Percentiles rank a stretch among this genome's conserved stretches.
Conservation (phyloP, 2,113 vertebrate genomes). For the Hippocampus mohnikei region DNA sequence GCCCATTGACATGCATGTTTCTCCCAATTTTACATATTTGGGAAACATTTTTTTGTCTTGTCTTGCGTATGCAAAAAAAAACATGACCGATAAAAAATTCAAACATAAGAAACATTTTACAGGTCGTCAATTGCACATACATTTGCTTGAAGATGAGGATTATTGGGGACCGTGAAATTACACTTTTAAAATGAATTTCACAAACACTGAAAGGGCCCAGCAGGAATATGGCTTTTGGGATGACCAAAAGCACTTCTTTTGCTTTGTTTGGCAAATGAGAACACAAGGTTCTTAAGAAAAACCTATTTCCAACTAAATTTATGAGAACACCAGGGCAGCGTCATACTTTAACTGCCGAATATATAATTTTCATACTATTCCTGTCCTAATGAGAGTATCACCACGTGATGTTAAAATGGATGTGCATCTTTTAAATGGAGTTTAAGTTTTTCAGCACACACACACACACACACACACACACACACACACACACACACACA, state of each 20-base stretch:
- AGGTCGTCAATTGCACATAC: background rate
- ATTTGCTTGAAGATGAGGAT: background rate
- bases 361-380: background rate
- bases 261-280: background rate
- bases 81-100: no score
- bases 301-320: background rate
- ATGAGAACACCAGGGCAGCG: no score
- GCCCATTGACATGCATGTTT: background rate
- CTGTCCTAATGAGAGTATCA: background rate
- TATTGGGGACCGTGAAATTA: background rate
- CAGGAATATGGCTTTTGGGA: background rate
- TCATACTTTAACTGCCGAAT: no score
- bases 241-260: background rate
- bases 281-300: background rate
- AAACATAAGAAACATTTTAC: no score
- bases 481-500: background rate
- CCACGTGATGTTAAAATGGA: background rate
- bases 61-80: no score
- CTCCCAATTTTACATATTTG: background rate
- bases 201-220: background rate
- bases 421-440: background rate
- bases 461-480: no score
- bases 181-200: background rate
- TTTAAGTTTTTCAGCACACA: no score
- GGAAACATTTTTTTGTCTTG: no score